Conservation (phyloP, 1,140 invertebrate genomes). For the Drosophila nikananu region DNA sequence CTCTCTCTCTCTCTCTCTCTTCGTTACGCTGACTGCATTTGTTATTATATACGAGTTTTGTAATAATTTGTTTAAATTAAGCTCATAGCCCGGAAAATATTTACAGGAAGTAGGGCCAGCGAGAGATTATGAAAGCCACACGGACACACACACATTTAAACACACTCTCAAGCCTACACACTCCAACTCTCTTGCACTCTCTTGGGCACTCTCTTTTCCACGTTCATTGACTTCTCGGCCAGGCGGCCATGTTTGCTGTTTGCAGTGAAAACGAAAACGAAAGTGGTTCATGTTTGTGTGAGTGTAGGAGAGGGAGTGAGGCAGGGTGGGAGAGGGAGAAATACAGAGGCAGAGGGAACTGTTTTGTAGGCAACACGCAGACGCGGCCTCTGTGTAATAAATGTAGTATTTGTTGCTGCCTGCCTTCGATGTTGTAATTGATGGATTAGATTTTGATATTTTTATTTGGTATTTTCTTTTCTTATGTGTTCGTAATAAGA, state of each 20-base stretch:
- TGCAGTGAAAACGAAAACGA: slow-evolving; percentile 74
- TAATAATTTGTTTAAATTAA: slow-evolving; percentile 82
- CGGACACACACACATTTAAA: slow-evolving; percentile 5
- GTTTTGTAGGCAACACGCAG: slow-evolving; percentile 71
- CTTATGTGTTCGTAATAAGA: slow-evolving; percentile 17
- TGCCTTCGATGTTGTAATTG: slow-evolving; percentile 69
- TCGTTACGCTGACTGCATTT: slow-evolving; percentile 39
- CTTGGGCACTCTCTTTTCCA: slow-evolving; percentile 29
- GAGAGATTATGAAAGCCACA: slow-evolving; percentile 69
- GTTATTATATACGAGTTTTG: slow-evolving; percentile 71
- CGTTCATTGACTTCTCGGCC: slow-evolving; percentile 76
- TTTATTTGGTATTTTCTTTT: background rate
- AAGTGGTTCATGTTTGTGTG: slow-evolving; percentile 67
- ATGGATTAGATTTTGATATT: slow-evolving; percentile 76
- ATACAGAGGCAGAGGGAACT: slow-evolving; percentile 13
- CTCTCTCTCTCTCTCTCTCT: slow-evolving; percentile 5
- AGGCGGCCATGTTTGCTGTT: slow-evolving; percentile 49
- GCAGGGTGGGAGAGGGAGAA: slow-evolving; percentile 1
- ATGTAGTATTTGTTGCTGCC: slow-evolving; percentile 37
- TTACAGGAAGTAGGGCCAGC: slow-evolving; percentile 69
- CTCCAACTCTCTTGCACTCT: slow-evolving; percentile 41
- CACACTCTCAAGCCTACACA: slow-evolving; percentile 1
- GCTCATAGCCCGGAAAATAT: slow-evolving; percentile 67
- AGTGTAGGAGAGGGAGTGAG: background rate
- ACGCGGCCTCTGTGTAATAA: slow-evolving; percentile 75